Conservation (phyloP, 2,888 invertebrate species). For the Lepidochitona cinerea region DNA sequence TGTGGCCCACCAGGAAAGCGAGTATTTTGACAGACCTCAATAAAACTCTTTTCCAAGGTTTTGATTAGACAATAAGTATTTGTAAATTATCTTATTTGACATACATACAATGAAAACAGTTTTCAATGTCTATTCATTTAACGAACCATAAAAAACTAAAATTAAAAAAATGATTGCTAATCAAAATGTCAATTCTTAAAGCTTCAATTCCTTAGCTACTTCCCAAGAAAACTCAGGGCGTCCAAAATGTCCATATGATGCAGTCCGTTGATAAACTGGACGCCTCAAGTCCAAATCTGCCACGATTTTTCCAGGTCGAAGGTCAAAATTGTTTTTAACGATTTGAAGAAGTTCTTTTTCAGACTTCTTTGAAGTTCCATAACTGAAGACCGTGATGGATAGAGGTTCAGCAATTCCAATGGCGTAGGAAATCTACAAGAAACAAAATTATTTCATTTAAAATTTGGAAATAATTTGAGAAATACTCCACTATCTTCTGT, state of each 20-base stretch:
- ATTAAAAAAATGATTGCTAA: no score
- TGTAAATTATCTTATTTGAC: no score
- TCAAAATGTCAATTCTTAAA: no score
- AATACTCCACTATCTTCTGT: no score
- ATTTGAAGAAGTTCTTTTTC: constrained; percentile 86
- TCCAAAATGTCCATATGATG: constrained; percentile 99
- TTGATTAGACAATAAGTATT: no score
- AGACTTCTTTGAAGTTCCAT: constrained; percentile 89
- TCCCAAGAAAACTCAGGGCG: constrained; percentile 97
- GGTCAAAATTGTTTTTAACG: constrained; percentile 94
- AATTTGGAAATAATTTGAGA: no score
- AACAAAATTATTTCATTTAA: background rate
- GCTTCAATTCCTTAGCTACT: constrained; percentile 80
- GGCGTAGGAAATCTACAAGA: constrained; percentile 89
- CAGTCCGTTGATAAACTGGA: constrained; percentile 97
- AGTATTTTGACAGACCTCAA: no score
- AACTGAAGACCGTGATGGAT: constrained; percentile 96
- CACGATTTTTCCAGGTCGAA: constrained; percentile 94
- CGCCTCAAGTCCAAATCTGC: constrained; percentile 78
- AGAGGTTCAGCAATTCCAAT: constrained; percentile 97
- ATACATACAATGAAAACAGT: no score
- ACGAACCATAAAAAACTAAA: no score
- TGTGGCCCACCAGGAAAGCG: constrained; percentile 51
- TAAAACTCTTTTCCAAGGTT: no score
- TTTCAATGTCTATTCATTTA: no score